phyloP scores from a whole-genome alignment of 1,140 invertebrate genomes.

The Atta cephalotes region DNA sequence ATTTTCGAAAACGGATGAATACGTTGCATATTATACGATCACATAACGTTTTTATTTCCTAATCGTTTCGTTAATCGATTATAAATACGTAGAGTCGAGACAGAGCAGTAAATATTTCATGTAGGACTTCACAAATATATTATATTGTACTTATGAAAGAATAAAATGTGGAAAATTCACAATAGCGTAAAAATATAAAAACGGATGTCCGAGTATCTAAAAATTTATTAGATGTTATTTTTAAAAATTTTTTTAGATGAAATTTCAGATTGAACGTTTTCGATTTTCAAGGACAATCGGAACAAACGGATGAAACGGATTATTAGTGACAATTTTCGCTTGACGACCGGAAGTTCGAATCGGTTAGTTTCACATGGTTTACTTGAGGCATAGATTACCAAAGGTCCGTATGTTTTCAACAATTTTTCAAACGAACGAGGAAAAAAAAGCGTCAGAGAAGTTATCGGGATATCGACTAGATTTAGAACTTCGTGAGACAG shows the following conservation, averaged over 20 bases:
- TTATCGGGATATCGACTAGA: slow-evolving; percentile 66
- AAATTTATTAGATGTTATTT: neutral
- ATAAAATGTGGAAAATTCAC: neutral
- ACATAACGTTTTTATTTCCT: neutral
- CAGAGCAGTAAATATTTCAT: slow-evolving; percentile 4
- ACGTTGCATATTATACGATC: neutral
- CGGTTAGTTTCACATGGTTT: slow-evolving; percentile 13
- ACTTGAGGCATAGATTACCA: slow-evolving; percentile 45
- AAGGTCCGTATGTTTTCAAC: neutral
- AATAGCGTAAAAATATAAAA: neutral
- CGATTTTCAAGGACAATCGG: neutral
- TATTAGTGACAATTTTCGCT: slow-evolving; percentile 30
- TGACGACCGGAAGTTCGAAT: neutral
- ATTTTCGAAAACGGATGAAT: slow-evolving; percentile 15
- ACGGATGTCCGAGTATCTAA: neutral
- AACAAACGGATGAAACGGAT: slow-evolving; percentile 30
- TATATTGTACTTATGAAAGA: neutral
- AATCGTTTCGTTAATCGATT: neutral
- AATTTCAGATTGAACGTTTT: neutral
- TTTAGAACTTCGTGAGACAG: slow-evolving; percentile 63
- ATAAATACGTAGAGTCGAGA: neutral
- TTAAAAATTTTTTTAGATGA: neutral
- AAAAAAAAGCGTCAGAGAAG: slow-evolving; percentile 45
- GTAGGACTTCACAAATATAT: neutral
- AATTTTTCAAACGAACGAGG: slow-evolving; percentile 50